A percentile compares a stretch with the other conserved stretches of the same genome.
Evolutionary conservation across 2,797 vertebrate genomes (phyloP).

Genomic region (Sebastes cheni): DNA sequence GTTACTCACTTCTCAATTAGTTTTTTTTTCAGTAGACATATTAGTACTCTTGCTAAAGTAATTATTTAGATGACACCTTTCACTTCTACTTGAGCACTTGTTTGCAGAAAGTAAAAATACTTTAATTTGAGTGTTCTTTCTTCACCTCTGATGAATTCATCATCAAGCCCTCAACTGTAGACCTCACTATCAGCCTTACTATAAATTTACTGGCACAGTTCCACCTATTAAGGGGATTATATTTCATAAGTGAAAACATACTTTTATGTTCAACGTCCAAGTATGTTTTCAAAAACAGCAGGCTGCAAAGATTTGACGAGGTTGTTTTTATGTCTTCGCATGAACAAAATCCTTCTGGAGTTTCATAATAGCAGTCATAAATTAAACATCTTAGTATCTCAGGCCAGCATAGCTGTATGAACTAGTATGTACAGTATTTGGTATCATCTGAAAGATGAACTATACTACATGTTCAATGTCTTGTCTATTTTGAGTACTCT

Average conservation of each 20-base stretch:
- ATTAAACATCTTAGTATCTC: conserved; percentile 41
- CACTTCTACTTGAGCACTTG: not conserved
- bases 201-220: not conserved
- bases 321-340: not conserved
- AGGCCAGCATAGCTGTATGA: conserved; percentile 33
- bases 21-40: not conserved
- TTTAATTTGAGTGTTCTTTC: not conserved
- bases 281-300: not conserved
- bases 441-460: conserved; percentile 65
- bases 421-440: conserved; percentile 66
- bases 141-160: not conserved
- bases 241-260: not conserved
- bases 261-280: not conserved
- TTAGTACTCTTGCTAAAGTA: not conserved
- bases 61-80: not conserved
- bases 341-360: conserved; percentile 39
- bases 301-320: not conserved
- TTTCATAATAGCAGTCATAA: conserved; percentile 58
- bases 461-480: conserved; percentile 55
- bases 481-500: conserved; percentile 60
- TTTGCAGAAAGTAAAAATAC: not conserved
- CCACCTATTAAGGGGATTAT: not conserved
- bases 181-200: not conserved
- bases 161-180: not conserved
- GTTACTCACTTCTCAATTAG: not conserved